Evolutionary conservation across 2,797 vertebrate genomes (phyloP), one percentile per base, ranked within the genome.

Genomic region (Mormyrus hasselquistii): DNA sequence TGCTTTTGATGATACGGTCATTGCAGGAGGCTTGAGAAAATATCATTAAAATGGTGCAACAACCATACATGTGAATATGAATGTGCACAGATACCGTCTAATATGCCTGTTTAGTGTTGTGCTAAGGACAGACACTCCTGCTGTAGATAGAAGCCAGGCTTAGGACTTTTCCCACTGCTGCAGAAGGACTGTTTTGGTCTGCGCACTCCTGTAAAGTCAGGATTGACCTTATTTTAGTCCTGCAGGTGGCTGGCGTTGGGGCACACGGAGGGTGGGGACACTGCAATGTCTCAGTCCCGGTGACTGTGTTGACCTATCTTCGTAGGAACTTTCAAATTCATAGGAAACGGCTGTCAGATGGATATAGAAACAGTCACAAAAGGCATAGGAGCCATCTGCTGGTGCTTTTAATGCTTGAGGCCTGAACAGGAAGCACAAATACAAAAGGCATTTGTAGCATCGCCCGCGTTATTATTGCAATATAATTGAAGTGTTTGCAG

Each of bases 191-290:
- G 59, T 22, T 25, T 34, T 47, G 59, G 57, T 76, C 38, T 25
- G 69, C 65, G 49, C 50, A 69, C 65, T 73, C n/a, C 57, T 41
- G 44, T 57, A 65, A 87, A 87, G 47, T 53, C 9, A 22, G 38
- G 50, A 22, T 44, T 89, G 89, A 62, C 85, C 89, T 73, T 83
- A 82, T 7, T 87, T 89, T 89, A 34, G 65, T 62, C 12, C 69
- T 82, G 49, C 52, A 55, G 19, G 47, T 79, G 73, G 34, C 38
- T 19, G 5, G 34, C 14, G 8, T 50, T 88, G 44, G 41, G 25
- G n/a, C 2, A 52, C 50, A n/a, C 22, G 49, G 14, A 0, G 6
- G 8, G 14, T 3, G 34, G 65, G 29, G n/a, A n/a, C n/a, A 25
- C 50, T 19, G 6, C 19, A 2, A 41, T 16, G 41, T 38, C 9